A percentile compares a stretch with the other conserved stretches of the same genome.
Evolutionary conservation across 2,888 invertebrate species (phyloP).

Genomic region (Tetragonula carbonaria): DNA sequence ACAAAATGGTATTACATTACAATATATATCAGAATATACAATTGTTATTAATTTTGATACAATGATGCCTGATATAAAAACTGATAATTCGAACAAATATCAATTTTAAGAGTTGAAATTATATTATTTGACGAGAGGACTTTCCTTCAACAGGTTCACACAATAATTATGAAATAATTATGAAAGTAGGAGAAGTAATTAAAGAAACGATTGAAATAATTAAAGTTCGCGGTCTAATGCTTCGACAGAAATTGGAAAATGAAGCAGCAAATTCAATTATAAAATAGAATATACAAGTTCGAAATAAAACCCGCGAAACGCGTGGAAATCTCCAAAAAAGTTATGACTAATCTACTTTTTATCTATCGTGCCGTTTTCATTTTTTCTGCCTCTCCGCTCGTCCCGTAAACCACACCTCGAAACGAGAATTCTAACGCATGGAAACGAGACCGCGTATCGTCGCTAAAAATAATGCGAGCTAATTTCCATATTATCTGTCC

Average conservation of each 20-base stretch:
- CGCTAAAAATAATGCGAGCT: neutral
- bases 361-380: too few relatives aligned
- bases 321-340: neutral
- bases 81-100: too few relatives aligned
- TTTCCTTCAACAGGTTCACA: too few relatives aligned
- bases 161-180: too few relatives aligned
- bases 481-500: constrained; percentile 14
- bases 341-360: neutral
- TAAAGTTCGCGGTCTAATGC: neutral
- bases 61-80: too few relatives aligned
- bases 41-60: too few relatives aligned
- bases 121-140: too few relatives aligned
- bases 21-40: too few relatives aligned
- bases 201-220: neutral
- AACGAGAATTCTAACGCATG: neutral
- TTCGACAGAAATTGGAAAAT: neutral
- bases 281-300: neutral
- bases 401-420: neutral
- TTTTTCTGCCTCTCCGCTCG: too few relatives aligned
- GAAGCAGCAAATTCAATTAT: neutral
- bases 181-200: neutral
- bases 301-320: neutral
- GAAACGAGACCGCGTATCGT: neutral
- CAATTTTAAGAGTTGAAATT: too few relatives aligned
- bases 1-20: too few relatives aligned